Evolutionary conservation across 2,888 invertebrate species (phyloP).

Genomic region (Caenorhabditis sp.): DNA sequence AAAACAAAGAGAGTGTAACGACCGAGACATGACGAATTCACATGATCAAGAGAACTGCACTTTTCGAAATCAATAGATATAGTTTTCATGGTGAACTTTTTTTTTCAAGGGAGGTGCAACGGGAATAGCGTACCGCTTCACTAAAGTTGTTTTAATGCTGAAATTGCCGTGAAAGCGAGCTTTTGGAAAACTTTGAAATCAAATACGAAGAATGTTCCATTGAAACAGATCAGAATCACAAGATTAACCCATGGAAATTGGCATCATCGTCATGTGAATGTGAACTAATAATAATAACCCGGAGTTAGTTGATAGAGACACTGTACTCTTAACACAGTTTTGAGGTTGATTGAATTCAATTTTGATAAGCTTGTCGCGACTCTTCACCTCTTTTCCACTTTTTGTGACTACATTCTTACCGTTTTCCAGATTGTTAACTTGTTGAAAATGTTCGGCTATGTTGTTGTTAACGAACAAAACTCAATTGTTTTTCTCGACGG

Average conservation of each 20-base stretch:
- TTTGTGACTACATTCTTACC: constrained; percentile 23
- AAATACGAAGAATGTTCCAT: no score
- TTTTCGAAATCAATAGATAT: no score
- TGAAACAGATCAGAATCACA: constrained; percentile 24
- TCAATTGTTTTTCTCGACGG: constrained; percentile 65
- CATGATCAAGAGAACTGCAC: no score
- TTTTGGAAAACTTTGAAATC: no score
- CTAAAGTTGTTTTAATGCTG: no score
- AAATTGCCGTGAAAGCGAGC: no score
- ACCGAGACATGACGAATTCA: not conserved
- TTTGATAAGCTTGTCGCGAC: constrained; percentile 54
- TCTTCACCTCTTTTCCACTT: constrained; percentile 32
- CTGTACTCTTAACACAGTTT: constrained; percentile 59
- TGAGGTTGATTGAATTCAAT: constrained; percentile 47
- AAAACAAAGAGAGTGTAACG: not conserved
- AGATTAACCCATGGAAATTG: constrained; percentile 15
- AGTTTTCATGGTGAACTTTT: no score
- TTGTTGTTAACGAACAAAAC: constrained; percentile 63
- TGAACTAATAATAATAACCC: constrained; percentile 47
- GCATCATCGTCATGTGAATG: constrained; percentile 48
- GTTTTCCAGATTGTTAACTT: constrained; percentile 15
- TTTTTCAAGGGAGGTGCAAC: no score
- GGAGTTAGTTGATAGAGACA: constrained; percentile 28
- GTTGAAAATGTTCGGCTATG: constrained; percentile 63
- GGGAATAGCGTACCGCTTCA: no score